Evolutionary conservation across 1,140 invertebrate genomes (phyloP), one percentile per base, ranked within the genome.

Genomic region (Drosophila nikananu): DNA sequence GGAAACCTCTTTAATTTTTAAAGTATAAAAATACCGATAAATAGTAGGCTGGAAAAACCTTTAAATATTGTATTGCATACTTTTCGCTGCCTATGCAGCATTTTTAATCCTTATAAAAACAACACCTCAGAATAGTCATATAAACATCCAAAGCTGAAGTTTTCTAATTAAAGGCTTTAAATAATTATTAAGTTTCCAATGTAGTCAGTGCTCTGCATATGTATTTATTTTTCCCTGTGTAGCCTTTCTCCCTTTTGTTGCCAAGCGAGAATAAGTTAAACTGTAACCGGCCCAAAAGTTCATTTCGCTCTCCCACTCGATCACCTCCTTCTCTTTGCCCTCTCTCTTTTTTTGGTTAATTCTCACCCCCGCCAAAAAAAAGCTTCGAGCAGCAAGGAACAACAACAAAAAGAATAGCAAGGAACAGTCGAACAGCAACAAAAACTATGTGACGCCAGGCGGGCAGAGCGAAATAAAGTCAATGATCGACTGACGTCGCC

Each of bases 401-500:
- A 51, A 46, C 39, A 66, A 66, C 52, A 71, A 80, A 27, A 80
- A 59, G 41, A 70, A 66, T 25, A 42, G 57, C 35, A 76, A 35
- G 30, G 19, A 27, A 71, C 32, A 67, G 23, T 49, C 15, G 15
- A 49, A 27, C 37, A 72, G 44, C 55, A 62, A 62, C 39, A 71
- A 71, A 59, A 70, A 71, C 51, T 61, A 63, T 77, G 51, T 71
- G 65, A 78, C 51, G 59, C 59, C 65, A 77, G 52, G 48, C 55
- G 58, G 58, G 49, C 86, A 78, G 82, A 80, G 51, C 52, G 15
- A 21, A 39, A 60, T 51, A 77, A 86, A 89, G 86, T 89, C 86
- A 89, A 91, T 90, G 86, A 89, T 89, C 86, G 81, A 37, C 55
- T 76, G 74, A 27, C 58, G 37, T 68, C 62, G 59, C 59, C 35